A percentile compares a stretch with the other conserved stretches of the same genome.
phyloP scores from a whole-genome alignment of 2,888 invertebrate species.

The Bombylius discolor region DNA sequence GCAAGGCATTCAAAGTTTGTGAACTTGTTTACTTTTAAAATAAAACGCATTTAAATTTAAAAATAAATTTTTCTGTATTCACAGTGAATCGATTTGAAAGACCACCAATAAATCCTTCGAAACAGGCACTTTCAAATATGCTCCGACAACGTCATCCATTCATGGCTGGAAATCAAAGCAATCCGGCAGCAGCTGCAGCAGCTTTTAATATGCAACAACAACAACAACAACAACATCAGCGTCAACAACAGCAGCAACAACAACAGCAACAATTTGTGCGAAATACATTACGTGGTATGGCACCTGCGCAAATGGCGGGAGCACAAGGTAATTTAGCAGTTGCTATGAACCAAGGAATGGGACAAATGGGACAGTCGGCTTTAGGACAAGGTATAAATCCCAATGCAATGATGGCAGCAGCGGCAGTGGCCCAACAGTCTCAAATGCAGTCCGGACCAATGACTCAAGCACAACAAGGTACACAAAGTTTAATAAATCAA shows the following conservation, averaged over 20 bases:
- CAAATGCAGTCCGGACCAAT: constrained; percentile 19
- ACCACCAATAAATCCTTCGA: constrained; percentile 54
- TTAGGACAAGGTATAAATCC: constrained; percentile 32
- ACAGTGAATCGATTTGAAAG: constrained; percentile 36
- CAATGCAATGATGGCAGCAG: constrained; percentile 15
- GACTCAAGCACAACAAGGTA: constrained; percentile 27
- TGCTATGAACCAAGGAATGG: constrained; percentile 36
- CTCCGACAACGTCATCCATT: constrained; percentile 58
- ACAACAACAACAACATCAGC: constrained; percentile 23
- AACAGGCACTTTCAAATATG: constrained; percentile 79
- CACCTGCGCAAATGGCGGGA: constrained; percentile 36
- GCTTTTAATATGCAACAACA: constrained; percentile 24
- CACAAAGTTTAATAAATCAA: constrained; percentile 25
- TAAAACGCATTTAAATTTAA: background rate
- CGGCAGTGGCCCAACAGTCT: constrained; percentile 9
- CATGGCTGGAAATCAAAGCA: constrained; percentile 30
- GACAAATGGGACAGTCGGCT: constrained; percentile 25
- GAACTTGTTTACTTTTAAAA: background rate
- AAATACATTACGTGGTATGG: constrained; percentile 29
- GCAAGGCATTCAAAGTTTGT: constrained; percentile 27
- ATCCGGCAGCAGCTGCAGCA: constrained; percentile 19
- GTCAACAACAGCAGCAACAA: constrained; percentile 23
- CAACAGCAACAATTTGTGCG: constrained; percentile 30
- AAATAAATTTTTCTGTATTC: constrained; percentile 1
- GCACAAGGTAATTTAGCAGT: constrained; percentile 36